Percentiles rank a stretch among this genome's conserved stretches.
phyloP scores from a whole-genome alignment of 2,888 invertebrate genomes.

The Thalpophila matura region DNA sequence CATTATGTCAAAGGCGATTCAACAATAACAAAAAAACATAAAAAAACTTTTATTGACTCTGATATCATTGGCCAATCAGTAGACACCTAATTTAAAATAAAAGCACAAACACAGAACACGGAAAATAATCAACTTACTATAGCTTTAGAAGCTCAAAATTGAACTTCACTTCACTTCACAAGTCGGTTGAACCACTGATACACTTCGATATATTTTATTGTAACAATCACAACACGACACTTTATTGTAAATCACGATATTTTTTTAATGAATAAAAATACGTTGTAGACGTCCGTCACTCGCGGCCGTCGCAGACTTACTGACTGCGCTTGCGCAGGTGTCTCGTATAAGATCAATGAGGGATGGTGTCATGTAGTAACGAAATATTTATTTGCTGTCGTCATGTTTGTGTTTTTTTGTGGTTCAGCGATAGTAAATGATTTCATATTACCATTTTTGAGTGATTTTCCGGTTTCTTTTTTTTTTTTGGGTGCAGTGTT shows the following conservation, averaged over 20 bases:
- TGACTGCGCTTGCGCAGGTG: slow-evolving; percentile 76
- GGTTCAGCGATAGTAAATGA: not conserved
- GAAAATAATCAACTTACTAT: slow-evolving; percentile 41
- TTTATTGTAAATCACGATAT: slow-evolving; percentile 17
- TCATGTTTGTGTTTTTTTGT: slow-evolving; percentile 36
- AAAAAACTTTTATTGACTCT: not conserved
- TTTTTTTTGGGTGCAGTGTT: not conserved
- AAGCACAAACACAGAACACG: slow-evolving; percentile 5
- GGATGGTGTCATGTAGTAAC: slow-evolving; percentile 75
- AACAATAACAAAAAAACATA: slow-evolving; percentile 1
- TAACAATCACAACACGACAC: slow-evolving; percentile 18
- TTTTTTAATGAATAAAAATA: not conserved
- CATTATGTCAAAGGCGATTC: not conserved
- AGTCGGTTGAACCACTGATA: slow-evolving; percentile 3
- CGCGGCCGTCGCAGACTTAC: slow-evolving; percentile 66
- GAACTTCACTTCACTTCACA: slow-evolving; percentile 22
- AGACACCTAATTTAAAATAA: slow-evolving; percentile 5
- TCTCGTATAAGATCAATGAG: slow-evolving; percentile 73
- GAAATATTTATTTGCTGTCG: slow-evolving; percentile 38
- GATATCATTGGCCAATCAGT: slow-evolving; percentile 12
- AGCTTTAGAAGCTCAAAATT: not conserved
- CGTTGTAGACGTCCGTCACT: slow-evolving; percentile 42
- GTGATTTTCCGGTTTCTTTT: not conserved
- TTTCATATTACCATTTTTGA: not conserved
- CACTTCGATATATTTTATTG: not conserved